These are phyloP conservation scores for Acleris holmiana DNA, from an alignment of 2,888 invertebrate species.

Conservation along the genomic window DNA sequence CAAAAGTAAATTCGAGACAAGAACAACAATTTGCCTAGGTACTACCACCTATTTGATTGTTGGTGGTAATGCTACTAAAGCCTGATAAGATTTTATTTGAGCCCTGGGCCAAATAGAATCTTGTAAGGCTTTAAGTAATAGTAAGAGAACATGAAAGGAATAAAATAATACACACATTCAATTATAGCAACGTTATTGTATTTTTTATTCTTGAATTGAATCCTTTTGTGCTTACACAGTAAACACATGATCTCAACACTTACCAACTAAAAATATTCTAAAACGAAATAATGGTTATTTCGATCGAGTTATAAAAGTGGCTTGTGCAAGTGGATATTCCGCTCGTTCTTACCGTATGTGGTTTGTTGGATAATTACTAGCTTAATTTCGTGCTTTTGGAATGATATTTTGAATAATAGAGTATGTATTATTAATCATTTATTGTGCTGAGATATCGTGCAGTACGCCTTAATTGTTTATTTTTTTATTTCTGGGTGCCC, in stretches of 20 bases:
- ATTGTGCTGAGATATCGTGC: conserved; percentile 81
- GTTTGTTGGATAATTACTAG: conserved; percentile 67
- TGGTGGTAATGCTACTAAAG: not conserved
- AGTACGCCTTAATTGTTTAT: conserved; percentile 68
- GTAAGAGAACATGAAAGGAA: conserved; percentile 13
- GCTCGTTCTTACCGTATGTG: conserved; percentile 59
- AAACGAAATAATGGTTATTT: conserved; percentile 77
- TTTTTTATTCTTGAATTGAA: conserved; percentile 86
- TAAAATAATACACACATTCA: conserved; percentile 68
- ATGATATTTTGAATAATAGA: conserved; percentile 65
- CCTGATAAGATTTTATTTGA: too few species aligned
- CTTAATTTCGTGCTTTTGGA: conserved; percentile 51
- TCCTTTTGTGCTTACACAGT: conserved; percentile 89
- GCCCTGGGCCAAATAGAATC: too few species aligned
- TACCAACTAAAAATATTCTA: conserved; percentile 87
- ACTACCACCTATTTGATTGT: not conserved
- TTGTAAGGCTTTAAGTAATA: too few species aligned
- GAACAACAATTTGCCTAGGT: too few species aligned
- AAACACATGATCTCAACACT: conserved; percentile 88
- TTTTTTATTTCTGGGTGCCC: conserved; percentile 63
- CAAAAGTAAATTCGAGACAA: too few species aligned
- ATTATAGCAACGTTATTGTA: conserved; percentile 89
- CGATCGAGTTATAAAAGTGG: conserved; percentile 70
- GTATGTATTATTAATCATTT: conserved; percentile 66
- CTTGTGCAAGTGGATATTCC: conserved; percentile 76